Evolutionary conservation across 2,888 invertebrate genomes (phyloP), one percentile per base, ranked within the genome.

Genomic region (Tachina grossa): DNA sequence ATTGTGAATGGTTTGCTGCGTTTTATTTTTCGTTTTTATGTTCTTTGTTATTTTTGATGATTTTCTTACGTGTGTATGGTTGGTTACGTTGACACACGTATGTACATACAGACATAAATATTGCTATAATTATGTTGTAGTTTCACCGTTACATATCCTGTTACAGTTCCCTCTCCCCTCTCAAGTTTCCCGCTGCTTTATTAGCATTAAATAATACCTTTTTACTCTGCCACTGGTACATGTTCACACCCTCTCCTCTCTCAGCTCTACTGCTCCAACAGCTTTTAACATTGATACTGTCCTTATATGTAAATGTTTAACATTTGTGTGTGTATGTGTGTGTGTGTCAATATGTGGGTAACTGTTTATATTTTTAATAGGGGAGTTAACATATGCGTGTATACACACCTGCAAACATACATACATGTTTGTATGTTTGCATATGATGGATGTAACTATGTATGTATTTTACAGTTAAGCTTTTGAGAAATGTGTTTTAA

Each of bases 121-220:
- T 63, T 66, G 71, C 43, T 31, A 31, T 31, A 6, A 31, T 31
- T 31, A 6, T 31, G 31, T 6, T 31, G 31, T 83, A 43, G 51
- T 51, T 78, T 75, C 31, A 75, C 43, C 51, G 68, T 59, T 59
- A 74, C 41, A 74, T 51, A 68, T 81, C 45, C 66, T 59, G 57
- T 68, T 53, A n/a, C 19, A 19, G 9, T 39, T 3, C 53, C 61
- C 59, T 59, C n/a, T 61, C 19, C 19, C 9, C 19, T 39, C 51
- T 39, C 41, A 49, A 61, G 1, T 14, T 49, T 51, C 11, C 66
- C 39, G 10, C 6, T 5, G n/a, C 19, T 59, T 47, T 55, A 47
- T 57, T 71, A 45, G 41, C 61, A 61, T 41, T 51, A 41, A 74
- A 61, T 57, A 47, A 49, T 51, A 39, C 19, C 9, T 49, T 9